A percentile compares a stretch with the other conserved stretches of the same genome.
Evolutionary conservation across 2,888 invertebrate genomes (phyloP).

Genomic region (Polydrusus tereticollis): DNA sequence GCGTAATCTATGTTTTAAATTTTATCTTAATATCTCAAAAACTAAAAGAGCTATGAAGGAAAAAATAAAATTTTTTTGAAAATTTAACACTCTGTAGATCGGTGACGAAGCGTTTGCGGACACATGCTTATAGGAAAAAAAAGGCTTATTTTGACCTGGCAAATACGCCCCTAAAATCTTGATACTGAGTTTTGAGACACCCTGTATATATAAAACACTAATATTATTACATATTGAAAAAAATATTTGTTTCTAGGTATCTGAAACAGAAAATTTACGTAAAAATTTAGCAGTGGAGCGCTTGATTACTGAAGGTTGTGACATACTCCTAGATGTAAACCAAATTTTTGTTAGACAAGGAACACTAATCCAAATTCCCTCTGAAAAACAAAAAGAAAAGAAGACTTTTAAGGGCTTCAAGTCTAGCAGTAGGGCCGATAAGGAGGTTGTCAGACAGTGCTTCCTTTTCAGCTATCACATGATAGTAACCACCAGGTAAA

Average conservation of each 20-base stretch:
- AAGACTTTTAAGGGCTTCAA: slow-evolving; percentile 75
- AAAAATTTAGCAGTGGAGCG: slow-evolving; percentile 93
- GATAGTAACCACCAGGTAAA: slow-evolving; percentile 82
- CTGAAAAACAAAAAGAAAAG: slow-evolving; percentile 72
- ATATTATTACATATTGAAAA: neutral
- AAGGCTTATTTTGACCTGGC: too few relatives aligned
- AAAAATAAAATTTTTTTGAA: too few relatives aligned
- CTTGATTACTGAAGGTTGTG: slow-evolving; percentile 95
- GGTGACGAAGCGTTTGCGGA: too few relatives aligned
- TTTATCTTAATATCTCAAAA: too few relatives aligned
- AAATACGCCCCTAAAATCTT: too few relatives aligned
- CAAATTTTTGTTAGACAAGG: slow-evolving; percentile 95
- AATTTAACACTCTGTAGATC: too few relatives aligned
- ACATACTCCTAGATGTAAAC: slow-evolving; percentile 91
- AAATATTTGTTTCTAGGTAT: slow-evolving; percentile 76
- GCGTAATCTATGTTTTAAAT: too few relatives aligned
- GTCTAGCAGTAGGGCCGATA: slow-evolving; percentile 68
- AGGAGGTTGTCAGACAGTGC: slow-evolving; percentile 83
- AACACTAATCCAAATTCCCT: slow-evolving; percentile 80
- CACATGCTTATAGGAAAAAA: too few relatives aligned
- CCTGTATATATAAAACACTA: too few relatives aligned
- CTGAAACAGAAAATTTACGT: slow-evolving; percentile 91
- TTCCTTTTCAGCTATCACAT: slow-evolving; percentile 93
- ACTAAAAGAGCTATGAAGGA: too few relatives aligned
- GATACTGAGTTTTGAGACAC: too few relatives aligned